phyloP scores from a whole-genome alignment of 2,888 invertebrate species.

The Harpalus rufipes region DNA sequence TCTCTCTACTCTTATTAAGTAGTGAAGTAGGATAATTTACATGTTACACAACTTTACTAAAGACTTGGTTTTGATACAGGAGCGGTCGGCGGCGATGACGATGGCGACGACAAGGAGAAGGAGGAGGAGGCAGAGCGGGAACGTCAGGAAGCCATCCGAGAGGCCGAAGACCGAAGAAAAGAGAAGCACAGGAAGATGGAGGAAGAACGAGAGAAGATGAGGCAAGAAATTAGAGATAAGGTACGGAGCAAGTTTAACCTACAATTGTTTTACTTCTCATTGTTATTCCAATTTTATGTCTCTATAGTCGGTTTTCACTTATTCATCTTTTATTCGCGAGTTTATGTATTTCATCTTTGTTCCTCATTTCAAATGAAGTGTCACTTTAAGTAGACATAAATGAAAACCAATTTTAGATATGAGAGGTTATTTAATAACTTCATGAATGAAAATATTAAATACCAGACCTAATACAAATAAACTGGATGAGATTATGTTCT shows the following conservation, averaged over 20 bases:
- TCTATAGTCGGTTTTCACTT: background rate
- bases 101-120: slow-evolving; percentile 97
- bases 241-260: slow-evolving; percentile 79
- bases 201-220: slow-evolving; percentile 99
- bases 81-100: slow-evolving; percentile 94
- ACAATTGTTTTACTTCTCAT: slow-evolving; percentile 24
- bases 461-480: too few relatives aligned
- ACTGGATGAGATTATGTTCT: too few relatives aligned
- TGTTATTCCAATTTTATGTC: background rate
- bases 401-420: too few relatives aligned
- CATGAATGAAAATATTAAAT: too few relatives aligned
- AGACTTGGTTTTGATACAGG: slow-evolving; percentile 78
- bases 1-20: background rate
- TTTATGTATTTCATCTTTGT: too few relatives aligned
- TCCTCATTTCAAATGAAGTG: too few relatives aligned
- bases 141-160: slow-evolving; percentile 97
- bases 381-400: too few relatives aligned
- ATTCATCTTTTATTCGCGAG: too few relatives aligned
- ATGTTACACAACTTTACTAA: too few relatives aligned
- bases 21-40: background rate
- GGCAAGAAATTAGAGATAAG: slow-evolving; percentile 99
- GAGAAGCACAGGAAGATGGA: slow-evolving; percentile 99
- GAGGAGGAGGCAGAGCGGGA: slow-evolving; percentile 99
- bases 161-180: slow-evolving; percentile 98
- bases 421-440: too few relatives aligned